Evolutionary conservation across 2,113 vertebrate genomes (phyloP).

Genomic region (Pipra filicauda): DNA sequence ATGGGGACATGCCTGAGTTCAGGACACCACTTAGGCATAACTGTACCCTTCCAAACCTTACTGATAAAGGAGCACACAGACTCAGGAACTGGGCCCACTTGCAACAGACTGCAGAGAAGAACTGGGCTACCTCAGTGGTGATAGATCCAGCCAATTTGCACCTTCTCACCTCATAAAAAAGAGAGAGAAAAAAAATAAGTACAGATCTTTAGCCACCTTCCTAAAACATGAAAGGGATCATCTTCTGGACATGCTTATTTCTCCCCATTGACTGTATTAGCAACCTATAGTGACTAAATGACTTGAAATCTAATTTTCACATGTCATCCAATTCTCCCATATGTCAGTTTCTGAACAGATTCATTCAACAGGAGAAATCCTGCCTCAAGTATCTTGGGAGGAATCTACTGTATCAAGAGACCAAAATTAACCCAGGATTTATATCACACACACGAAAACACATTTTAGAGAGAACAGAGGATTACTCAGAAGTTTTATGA

Average conservation of each 20-base stretch:
- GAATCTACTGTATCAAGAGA: constrained; percentile 6
- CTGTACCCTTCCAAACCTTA: not conserved
- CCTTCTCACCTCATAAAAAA: not conserved
- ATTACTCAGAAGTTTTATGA: not conserved
- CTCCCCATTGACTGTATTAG: not conserved
- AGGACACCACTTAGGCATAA: not conserved
- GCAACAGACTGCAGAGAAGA: not conserved
- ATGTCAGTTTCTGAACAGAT: constrained; percentile 22
- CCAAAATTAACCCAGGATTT: not conserved
- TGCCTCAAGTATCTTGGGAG: not conserved
- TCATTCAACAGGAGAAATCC: not conserved
- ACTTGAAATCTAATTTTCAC: constrained; percentile 3
- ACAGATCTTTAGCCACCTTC: not conserved
- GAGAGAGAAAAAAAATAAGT: not conserved
- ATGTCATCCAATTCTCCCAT: not conserved
- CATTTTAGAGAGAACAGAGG: not conserved
- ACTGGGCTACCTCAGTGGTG: not conserved
- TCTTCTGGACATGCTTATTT: not conserved
- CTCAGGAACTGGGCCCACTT: not conserved
- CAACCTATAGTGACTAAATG: not conserved
- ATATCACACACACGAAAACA: not conserved
- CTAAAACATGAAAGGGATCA: not conserved
- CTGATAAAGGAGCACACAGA: rapidly evolving
- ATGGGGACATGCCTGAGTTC: not conserved
- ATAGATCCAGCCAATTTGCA: not conserved